phyloP scores from a whole-genome alignment of 35 echinoderm and acorn worm species.

The Anneissia japonica region DNA sequence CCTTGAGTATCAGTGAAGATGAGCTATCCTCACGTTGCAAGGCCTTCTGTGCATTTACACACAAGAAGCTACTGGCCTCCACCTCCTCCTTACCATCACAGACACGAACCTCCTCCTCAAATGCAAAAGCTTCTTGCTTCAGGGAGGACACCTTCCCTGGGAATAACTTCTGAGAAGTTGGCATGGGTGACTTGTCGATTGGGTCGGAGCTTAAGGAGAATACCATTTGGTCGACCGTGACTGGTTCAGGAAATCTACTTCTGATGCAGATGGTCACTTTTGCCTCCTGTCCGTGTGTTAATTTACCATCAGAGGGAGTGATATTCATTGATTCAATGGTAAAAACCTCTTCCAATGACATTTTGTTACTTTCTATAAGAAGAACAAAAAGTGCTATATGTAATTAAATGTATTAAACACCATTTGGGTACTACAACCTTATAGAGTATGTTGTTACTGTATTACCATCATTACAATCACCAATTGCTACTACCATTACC shows the following conservation, averaged over 20 bases:
- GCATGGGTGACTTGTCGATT: constrained; percentile 14
- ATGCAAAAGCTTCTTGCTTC: not conserved
- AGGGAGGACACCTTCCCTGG: constrained; percentile 14
- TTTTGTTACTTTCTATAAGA: not conserved
- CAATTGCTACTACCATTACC: no score
- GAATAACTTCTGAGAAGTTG: constrained; percentile 43
- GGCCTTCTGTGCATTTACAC: constrained; percentile 44
- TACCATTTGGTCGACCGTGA: constrained; percentile 32
- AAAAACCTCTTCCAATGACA: constrained; percentile 15
- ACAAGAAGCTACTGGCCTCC: constrained; percentile 30
- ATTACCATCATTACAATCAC: not conserved
- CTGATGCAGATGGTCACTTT: constrained; percentile 39
- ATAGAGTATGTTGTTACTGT: not conserved
- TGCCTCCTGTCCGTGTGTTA: constrained; percentile 4
- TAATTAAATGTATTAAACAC: no score
- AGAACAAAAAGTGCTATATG: no score
- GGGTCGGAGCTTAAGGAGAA: constrained; percentile 19
- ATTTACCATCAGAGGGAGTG: constrained; percentile 5
- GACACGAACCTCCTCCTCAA: constrained; percentile 21
- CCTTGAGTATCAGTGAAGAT: constrained; percentile 49
- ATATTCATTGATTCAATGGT: constrained; percentile 24
- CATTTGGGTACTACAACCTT: no score
- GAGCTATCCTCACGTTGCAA: constrained; percentile 83
- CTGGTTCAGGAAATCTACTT: constrained; percentile 46
- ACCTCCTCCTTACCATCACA: constrained; percentile 12